Base-by-base conservation (phyloP, 2,113 vertebrate genomes). In the Psammodynastes pulverulentus region DNA sequence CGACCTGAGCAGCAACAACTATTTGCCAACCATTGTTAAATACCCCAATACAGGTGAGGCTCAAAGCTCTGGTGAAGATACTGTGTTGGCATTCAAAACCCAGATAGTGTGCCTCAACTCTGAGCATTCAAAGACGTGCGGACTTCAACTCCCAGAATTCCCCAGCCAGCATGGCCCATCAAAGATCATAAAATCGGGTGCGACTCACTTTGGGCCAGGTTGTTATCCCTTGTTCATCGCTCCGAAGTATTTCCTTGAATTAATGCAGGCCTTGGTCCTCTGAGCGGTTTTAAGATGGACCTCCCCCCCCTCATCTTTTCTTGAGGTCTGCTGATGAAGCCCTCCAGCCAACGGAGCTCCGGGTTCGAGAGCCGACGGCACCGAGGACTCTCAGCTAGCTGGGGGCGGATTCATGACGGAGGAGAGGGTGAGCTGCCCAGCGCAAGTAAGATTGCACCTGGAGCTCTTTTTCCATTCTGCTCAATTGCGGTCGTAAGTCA, bases 1-100 rank as follows among this genome's bases (percentile, higher is more conserved):
- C 79, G 99, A 99, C 94, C 95, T 99, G 92, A 98, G 98, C 97
- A 98, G 96, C 92, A 98, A 98, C 89, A 94, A 96, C 91, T 99
- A 98, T 97, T 97, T 99, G 96, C 98, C 97, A 84, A 98, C 96
- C 0, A 89, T 97, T 17, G 94, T 99, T 58, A 98, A 98, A 92
- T 99, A 98, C 95, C 96, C 98, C 91, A 98, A 96, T 93, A 94
- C 96, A 0, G 97, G 99, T 99, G 97, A 95, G 2, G 0, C 67
- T 79, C 67, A 19, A 19, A 3, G 72, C 72, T 19, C 15, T 79
- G 1, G 67, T 29, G 26, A 49, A 49, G 0, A 2, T 17, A 86
- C 13, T 24, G 52, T 9, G 8, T 24, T 29, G 46, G n/a, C 9
- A 6, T 39, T 19, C 15, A 79, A 39, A 34, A 7, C 67, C n/a